These are phyloP conservation scores for Pseudolaguvia tuberculata DNA, from an alignment of 2,113 vertebrate species.

Conservation along the genomic window DNA sequence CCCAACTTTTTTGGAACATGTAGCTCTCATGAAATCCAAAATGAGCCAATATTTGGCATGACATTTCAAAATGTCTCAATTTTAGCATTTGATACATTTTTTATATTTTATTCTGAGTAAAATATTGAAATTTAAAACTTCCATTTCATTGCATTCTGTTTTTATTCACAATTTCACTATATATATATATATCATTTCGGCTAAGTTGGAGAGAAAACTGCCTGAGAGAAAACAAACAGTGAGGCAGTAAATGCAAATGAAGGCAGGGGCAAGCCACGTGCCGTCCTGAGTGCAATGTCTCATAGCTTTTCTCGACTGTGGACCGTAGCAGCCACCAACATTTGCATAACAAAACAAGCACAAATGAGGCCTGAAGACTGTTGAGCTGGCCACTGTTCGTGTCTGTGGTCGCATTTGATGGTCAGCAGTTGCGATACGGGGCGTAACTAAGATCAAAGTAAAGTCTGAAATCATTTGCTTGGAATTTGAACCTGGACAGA, in stretches of 20 bases:
- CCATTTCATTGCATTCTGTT: too few relatives aligned
- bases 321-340: conserved; percentile 18
- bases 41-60: too few relatives aligned
- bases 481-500: not conserved
- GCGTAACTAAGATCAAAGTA: conserved; percentile 4
- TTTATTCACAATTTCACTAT: too few relatives aligned
- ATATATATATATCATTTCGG: too few relatives aligned
- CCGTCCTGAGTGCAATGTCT: not conserved
- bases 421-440: not conserved
- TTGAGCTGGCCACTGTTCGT: not conserved
- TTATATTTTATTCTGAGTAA: too few relatives aligned
- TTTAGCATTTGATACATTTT: too few relatives aligned
- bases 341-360: conserved; percentile 31
- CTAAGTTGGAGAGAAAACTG: not conserved
- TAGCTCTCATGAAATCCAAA: too few relatives aligned
- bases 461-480: conserved; percentile 20
- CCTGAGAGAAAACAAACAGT: conserved; percentile 20
- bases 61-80: too few relatives aligned
- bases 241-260: conserved; percentile 6
- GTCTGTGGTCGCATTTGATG: conserved; percentile 1
- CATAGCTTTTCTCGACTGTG: conserved; percentile 11
- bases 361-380: conserved; percentile 19
- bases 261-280: not conserved
- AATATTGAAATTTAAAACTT: conserved; percentile 13
- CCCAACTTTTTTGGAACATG: too few relatives aligned